phyloP scores from a whole-genome alignment of 2,113 vertebrate genomes.

The Prietella phreatophila region DNA sequence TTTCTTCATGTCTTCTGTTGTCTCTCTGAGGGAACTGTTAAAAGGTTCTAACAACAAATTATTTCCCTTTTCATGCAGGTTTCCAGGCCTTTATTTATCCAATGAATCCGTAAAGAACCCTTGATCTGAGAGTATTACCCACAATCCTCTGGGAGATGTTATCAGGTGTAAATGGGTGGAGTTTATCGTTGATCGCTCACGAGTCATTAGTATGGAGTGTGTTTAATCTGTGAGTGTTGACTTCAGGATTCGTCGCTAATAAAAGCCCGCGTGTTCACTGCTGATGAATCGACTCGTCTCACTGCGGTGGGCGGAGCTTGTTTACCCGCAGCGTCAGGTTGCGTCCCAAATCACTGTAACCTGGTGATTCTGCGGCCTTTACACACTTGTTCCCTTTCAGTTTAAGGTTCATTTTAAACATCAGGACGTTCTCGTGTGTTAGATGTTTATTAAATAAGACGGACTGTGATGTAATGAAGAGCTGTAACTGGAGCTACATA shows the following conservation, averaged over 20 bases:
- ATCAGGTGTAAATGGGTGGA: neutral
- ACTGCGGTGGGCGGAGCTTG: too few relatives aligned
- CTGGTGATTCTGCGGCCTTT: too few relatives aligned
- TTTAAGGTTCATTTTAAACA: too few relatives aligned
- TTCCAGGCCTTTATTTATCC: neutral
- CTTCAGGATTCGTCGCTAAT: too few relatives aligned
- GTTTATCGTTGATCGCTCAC: neutral
- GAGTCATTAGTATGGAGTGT: neutral
- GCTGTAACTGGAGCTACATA: neutral
- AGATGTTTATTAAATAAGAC: neutral
- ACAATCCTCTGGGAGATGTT: constrained; percentile 29
- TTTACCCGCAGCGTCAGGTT: too few relatives aligned
- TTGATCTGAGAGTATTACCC: neutral
- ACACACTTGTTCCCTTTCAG: neutral
- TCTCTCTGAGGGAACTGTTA: neutral
- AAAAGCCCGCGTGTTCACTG: too few relatives aligned
- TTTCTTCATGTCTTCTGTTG: neutral
- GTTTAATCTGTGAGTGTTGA: neutral
- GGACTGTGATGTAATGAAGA: too few relatives aligned
- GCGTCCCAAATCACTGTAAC: too few relatives aligned
- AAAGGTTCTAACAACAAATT: neutral
- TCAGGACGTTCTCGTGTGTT: too few relatives aligned
- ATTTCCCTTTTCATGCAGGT: neutral
- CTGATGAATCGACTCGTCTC: too few relatives aligned
- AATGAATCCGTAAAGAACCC: neutral